Conservation (phyloP, 1,140 invertebrate genomes). For the Idris sp. region DNA sequence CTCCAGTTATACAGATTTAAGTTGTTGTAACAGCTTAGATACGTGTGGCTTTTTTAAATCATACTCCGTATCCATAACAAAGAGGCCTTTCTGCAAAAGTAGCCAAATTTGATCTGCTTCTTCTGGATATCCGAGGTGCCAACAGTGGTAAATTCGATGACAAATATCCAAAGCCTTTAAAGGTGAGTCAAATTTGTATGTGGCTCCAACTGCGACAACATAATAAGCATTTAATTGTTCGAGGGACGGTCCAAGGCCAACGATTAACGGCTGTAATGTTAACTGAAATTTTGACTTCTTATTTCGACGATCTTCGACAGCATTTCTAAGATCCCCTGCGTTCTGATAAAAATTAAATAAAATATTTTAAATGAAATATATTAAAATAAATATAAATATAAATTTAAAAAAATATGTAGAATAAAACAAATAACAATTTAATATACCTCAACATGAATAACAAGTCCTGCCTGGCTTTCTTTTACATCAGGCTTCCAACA, state of each 20-base stretch:
- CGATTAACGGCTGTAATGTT: slow-evolving; percentile 31
- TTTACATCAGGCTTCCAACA: no score
- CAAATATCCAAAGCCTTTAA: slow-evolving; percentile 49
- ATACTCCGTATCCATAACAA: slow-evolving; percentile 17
- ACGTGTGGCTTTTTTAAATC: neutral
- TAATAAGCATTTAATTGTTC: slow-evolving; percentile 12
- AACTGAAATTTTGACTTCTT: neutral
- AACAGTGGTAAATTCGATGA: slow-evolving; percentile 35
- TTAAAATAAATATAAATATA: no score
- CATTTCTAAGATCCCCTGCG: no score
- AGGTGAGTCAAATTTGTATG: slow-evolving; percentile 36
- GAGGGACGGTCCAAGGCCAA: slow-evolving; percentile 18
- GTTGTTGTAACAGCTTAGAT: neutral
- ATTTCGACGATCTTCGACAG: no score
- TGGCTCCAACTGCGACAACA: slow-evolving; percentile 26
- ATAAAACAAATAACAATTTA: no score
- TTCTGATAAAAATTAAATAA: no score
- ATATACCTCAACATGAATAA: no score
- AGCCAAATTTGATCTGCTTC: slow-evolving; percentile 57
- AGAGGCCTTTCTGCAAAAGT: slow-evolving; percentile 44
- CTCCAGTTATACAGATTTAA: no score
- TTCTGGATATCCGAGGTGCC: slow-evolving; percentile 34
- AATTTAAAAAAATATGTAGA: no score
- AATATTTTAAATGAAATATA: no score
- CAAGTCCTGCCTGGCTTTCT: no score